Conservation (phyloP, 2,113 vertebrate genomes). For the Callaeas wilsoni region DNA sequence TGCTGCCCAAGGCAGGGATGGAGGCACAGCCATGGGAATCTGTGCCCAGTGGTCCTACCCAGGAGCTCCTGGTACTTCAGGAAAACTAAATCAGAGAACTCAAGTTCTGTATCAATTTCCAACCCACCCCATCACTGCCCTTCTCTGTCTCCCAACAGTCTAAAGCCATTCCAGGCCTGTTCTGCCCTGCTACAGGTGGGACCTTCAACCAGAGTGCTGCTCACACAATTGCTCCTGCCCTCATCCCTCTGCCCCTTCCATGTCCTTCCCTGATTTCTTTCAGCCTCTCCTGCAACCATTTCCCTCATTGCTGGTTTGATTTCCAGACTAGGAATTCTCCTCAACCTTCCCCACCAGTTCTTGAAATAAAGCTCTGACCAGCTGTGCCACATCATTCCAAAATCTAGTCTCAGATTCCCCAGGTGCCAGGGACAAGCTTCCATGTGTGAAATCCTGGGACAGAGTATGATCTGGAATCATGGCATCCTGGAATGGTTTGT, state of each 20-base stretch:
- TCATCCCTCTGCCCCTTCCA: neutral
- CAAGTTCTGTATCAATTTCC: no score
- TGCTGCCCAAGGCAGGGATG: neutral
- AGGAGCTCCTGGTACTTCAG: neutral
- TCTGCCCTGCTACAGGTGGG: neutral
- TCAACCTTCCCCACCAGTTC: neutral
- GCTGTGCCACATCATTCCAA: neutral
- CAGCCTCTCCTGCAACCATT: neutral
- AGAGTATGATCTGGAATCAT: rapidly evolving
- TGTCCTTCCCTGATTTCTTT: neutral
- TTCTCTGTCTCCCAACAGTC: neutral
- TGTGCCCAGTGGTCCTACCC: neutral
- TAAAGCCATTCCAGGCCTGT: neutral
- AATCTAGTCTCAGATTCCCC: neutral
- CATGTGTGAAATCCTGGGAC: neutral
- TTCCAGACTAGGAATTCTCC: neutral
- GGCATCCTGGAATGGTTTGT: neutral
- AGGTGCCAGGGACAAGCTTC: neutral
- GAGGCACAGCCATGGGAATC: neutral
- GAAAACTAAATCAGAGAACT: neutral
- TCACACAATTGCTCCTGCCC: neutral
- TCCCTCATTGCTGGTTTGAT: neutral
- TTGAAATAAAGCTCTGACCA: neutral
- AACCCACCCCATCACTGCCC: neutral
- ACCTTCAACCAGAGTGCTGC: neutral